Evolutionary conservation across 2,113 vertebrate genomes (phyloP).

Genomic region (Scolopax mira): DNA sequence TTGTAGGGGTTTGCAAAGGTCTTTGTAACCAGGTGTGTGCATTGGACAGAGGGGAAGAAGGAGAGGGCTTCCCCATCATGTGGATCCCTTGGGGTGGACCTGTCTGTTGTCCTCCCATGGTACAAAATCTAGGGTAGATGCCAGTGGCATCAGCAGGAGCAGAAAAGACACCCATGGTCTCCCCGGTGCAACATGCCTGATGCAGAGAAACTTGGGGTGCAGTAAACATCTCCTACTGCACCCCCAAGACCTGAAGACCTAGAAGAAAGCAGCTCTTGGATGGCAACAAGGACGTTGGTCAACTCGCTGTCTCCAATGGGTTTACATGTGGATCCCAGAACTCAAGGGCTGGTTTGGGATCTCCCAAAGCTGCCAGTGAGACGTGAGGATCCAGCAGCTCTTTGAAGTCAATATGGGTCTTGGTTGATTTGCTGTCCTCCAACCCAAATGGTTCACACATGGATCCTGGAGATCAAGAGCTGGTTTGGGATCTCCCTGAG

Average conservation of each 20-base stretch:
- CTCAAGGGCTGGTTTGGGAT: background rate
- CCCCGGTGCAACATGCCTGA: accelerated
- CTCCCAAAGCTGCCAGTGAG: background rate
- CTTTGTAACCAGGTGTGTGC: background rate
- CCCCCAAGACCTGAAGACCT: background rate
- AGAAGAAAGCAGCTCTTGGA: background rate
- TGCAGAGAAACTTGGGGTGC: background rate
- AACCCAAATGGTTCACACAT: accelerated
- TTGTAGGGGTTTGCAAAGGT: accelerated
- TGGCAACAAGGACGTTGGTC: accelerated
- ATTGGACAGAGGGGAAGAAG: background rate
- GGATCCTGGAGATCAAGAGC: accelerated
- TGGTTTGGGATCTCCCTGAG: background rate
- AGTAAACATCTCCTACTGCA: background rate
- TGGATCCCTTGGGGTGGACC: background rate
- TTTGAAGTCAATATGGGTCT: background rate
- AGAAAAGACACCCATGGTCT: background rate
- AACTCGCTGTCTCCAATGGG: accelerated
- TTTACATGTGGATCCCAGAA: background rate
- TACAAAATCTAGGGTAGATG: background rate
- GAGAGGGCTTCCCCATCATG: accelerated
- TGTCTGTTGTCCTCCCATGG: background rate
- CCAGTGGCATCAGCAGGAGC: background rate
- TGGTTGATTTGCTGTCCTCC: background rate
- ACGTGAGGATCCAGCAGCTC: background rate